A percentile compares a stretch with the other conserved stretches of the same genome.
Conservation (phyloP, 2,888 invertebrate species). For the Lasioglossum lativentre region DNA sequence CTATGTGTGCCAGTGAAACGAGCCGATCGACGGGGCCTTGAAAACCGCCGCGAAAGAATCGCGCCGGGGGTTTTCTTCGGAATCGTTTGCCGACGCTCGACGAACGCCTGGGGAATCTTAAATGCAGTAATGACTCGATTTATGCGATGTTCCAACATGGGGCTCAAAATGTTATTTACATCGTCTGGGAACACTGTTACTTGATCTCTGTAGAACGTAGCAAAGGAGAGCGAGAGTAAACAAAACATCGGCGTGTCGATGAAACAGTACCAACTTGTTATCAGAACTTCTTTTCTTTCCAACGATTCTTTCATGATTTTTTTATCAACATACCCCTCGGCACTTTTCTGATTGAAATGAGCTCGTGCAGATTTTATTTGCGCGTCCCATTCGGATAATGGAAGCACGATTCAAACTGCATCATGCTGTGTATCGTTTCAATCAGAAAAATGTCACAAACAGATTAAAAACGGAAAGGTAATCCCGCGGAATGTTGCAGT, state of each 20-base stretch:
- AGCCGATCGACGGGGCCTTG: constrained; percentile 25
- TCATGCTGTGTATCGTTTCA: neutral
- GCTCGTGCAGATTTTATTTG: neutral
- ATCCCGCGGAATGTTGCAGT: neutral
- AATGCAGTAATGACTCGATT: neutral
- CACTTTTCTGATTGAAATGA: neutral
- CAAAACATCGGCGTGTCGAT: no score
- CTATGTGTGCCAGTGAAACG: constrained; percentile 42
- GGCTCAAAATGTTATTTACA: no score
- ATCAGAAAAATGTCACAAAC: neutral
- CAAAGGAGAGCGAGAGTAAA: no score
- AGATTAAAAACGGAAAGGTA: neutral
- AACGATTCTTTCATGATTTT: neutral
- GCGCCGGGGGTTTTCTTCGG: neutral
- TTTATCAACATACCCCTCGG: neutral
- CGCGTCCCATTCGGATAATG: no score
- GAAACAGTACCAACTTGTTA: no score
- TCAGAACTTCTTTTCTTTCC: neutral
- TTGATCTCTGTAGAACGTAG: no score
- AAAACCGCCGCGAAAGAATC: constrained; percentile 20
- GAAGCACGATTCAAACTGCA: no score
- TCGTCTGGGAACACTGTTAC: no score
- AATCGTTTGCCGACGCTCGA: neutral
- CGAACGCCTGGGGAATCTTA: neutral
- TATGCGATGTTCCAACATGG: no score